Percentiles rank a stretch among this genome's conserved stretches.
These are phyloP conservation scores for Leucophenga maculata DNA, from an alignment of 2,888 invertebrate species.

Conservation along the genomic window DNA sequence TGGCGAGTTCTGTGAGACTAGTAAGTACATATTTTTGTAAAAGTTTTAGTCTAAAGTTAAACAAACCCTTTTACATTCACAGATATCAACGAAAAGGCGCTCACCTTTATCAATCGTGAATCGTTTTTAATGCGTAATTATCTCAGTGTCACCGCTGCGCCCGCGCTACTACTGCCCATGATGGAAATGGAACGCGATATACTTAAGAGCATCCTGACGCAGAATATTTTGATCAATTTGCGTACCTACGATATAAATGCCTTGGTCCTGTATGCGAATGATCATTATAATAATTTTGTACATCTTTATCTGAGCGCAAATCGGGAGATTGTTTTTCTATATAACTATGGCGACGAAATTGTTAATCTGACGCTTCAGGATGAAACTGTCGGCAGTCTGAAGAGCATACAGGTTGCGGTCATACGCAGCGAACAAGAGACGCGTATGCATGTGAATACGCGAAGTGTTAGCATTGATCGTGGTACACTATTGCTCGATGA, in stretches of 20 bases:
- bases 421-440: constrained; percentile 82
- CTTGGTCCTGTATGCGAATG: constrained; percentile 90
- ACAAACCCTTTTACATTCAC: constrained; percentile 33
- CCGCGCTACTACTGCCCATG: constrained; percentile 68
- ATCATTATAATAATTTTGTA: constrained; percentile 93
- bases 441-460: constrained; percentile 86
- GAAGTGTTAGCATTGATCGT: constrained; percentile 80
- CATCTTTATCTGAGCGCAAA: constrained; percentile 88
- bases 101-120: constrained; percentile 88
- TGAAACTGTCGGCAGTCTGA: constrained; percentile 83
- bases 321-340: constrained; percentile 85
- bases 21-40: constrained; percentile 75
- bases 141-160: constrained; percentile 76
- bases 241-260: constrained; percentile 88
- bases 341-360: constrained; percentile 86
- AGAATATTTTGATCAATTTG: constrained; percentile 89
- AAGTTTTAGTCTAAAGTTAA: not conserved
- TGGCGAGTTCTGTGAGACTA: constrained; percentile 91
- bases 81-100: constrained; percentile 92
- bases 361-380: constrained; percentile 84
- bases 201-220: constrained; percentile 82
- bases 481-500: constrained; percentile 81
- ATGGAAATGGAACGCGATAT: constrained; percentile 72
- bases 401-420: constrained; percentile 91
- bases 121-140: constrained; percentile 88